Conservation (phyloP, 2,113 vertebrate genomes). For the Myiozetetes cayanensis region DNA sequence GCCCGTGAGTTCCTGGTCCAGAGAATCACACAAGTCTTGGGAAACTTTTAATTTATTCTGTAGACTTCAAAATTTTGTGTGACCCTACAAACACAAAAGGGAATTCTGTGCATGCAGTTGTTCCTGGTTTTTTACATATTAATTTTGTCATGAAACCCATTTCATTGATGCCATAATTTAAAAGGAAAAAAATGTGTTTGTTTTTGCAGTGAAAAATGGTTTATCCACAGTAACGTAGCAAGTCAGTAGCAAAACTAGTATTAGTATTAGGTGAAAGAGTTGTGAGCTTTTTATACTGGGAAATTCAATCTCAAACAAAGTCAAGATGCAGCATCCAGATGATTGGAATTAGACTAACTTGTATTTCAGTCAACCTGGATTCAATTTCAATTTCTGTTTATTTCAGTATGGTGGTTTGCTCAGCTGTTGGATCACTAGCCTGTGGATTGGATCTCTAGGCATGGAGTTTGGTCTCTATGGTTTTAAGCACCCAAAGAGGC, state of each 20-base stretch:
- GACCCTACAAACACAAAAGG: neutral
- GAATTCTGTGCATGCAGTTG: neutral
- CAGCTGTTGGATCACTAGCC: neutral
- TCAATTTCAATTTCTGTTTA: neutral
- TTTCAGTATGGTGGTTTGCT: neutral
- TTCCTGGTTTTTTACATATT: neutral
- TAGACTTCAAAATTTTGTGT: neutral
- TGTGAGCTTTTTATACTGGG: neutral
- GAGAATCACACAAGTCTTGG: neutral
- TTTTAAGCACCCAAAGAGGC: neutral
- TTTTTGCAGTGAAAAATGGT: neutral
- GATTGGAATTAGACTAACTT: neutral
- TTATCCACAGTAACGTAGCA: neutral
- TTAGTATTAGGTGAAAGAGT: neutral
- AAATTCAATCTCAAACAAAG: neutral
- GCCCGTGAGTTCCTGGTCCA: neutral
- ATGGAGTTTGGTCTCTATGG: neutral
- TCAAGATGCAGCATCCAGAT: neutral
- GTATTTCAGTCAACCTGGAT: neutral
- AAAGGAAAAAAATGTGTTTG: neutral
- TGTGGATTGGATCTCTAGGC: neutral
- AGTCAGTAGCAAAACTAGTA: neutral
- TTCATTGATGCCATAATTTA: neutral
- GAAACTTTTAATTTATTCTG: neutral
- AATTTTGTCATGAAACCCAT: neutral